Evolutionary conservation across 2,888 invertebrate species (phyloP), one percentile per base, ranked within the genome.

Genomic region (Ferdinandea cuprea): DNA sequence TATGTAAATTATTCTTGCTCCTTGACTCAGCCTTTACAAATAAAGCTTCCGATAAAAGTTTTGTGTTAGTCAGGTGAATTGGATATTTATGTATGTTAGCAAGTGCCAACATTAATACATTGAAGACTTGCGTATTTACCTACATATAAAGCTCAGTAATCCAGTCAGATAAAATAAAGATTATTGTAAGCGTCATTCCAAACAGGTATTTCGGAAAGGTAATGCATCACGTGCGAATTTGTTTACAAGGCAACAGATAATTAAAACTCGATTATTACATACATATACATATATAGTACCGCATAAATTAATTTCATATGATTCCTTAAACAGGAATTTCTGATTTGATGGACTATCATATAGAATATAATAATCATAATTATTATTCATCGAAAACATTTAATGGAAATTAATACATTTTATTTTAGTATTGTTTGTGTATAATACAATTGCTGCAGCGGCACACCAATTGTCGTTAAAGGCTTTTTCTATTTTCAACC

Each of bases 141-240:
- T 17, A 11, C 4, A 9, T 19, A 11, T 11, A 17, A 15, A 9
- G 15, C 13, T 32, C 6, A 13, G 13, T 30, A 32, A 17, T 9
- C 32, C 30, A 9, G 30, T 30, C 28, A 32, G 17, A 28, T 8
- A 17, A 30, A 30, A 5, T 11, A 44, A 17, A 35, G 28, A 35
- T 56, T 6, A 21, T 44, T 8, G 19, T 25, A 7, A 5, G 21
- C 54, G 56, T 69, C 68, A 58, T 69, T 25, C 25, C 56, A 48
- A 11, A 54, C 42, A 15, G 13, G 13, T 42, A 44, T 42, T 4
- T 17, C 13, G 11, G 44, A 28, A 32, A 25, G 15, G 32, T 32
- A 71, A 48, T 9, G 37, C 58, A 71, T 71, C 69, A 71, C 69
- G 69, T 71, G 69, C 69, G 13, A 19, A 19, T 17, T 71, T 46